Evolutionary conservation across 2,797 vertebrate genomes (phyloP).

Genomic region (Ctenopoma multispine): DNA sequence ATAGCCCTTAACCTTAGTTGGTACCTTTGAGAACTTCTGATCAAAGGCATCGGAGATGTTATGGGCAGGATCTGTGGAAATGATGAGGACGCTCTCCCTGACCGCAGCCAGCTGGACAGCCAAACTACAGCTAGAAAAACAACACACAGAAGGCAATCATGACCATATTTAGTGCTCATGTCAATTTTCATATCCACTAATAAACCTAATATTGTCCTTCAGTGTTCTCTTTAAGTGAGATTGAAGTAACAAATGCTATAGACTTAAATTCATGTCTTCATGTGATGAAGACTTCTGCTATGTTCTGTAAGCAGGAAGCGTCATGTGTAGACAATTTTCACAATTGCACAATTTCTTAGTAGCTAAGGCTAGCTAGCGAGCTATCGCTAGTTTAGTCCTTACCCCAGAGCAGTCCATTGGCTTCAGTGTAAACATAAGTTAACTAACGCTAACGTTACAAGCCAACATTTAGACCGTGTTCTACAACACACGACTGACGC

Average conservation of each 20-base stretch:
- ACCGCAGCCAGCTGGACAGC: slow-evolving; percentile 94
- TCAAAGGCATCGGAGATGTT: slow-evolving; percentile 98
- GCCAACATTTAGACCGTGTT: no score
- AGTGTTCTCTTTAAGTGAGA: neutral
- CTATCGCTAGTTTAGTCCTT: no score
- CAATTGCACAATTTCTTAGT: neutral
- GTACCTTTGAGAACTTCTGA: slow-evolving; percentile 98
- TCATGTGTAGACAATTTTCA: no score
- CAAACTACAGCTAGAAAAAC: slow-evolving; percentile 89
- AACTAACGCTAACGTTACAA: no score
- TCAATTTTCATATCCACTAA: neutral
- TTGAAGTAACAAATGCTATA: neutral
- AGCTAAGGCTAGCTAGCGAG: neutral
- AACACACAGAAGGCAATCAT: neutral
- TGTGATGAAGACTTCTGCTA: neutral
- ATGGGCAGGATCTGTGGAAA: slow-evolving; percentile 97
- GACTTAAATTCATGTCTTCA: neutral
- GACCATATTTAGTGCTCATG: no score
- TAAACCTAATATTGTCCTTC: neutral
- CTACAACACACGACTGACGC: neutral
- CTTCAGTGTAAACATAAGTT: neutral
- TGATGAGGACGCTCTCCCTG: slow-evolving; percentile 96
- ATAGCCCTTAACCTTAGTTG: slow-evolving; percentile 96
- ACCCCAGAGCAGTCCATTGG: neutral
- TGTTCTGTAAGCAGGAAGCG: no score